Conservation (phyloP, 1,140 invertebrate species). For the Caenorhabditis brenneri region DNA sequence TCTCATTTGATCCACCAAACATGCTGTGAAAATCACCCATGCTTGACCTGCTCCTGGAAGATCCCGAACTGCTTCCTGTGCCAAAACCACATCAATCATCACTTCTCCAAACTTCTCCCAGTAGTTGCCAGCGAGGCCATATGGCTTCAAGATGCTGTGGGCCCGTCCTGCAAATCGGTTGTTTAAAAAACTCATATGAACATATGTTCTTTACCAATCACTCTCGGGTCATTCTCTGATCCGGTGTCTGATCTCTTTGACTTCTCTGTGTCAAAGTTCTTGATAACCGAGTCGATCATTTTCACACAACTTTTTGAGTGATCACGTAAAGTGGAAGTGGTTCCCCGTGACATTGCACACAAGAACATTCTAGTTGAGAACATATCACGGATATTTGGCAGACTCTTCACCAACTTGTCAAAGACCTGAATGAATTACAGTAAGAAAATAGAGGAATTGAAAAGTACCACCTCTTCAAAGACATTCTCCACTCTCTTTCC, state of each 20-base stretch:
- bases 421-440: conserved; percentile 62
- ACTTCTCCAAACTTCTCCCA: conserved; percentile 70
- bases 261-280: conserved; percentile 66
- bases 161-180: conserved; percentile 54
- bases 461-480: conserved; percentile 65
- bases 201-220: conserved; percentile 44
- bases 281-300: conserved; percentile 68
- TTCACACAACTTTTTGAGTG: conserved; percentile 64
- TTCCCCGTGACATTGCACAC: conserved; percentile 66
- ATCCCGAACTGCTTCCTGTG: conserved; percentile 67
- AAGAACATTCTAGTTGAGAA: conserved; percentile 68
- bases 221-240: conserved; percentile 55
- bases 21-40: conserved; percentile 70
- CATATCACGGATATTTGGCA: conserved; percentile 68
- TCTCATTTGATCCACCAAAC: conserved; percentile 66
- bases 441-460: neutral
- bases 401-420: conserved; percentile 55
- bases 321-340: conserved; percentile 62
- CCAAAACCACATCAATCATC: conserved; percentile 70
- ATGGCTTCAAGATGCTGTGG: conserved; percentile 65
- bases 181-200: neutral
- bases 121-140: conserved; percentile 62
- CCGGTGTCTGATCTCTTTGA: conserved; percentile 66
- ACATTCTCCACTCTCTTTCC: conserved; percentile 70
- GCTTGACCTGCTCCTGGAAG: conserved; percentile 70